Evolutionary conservation across 2,113 vertebrate genomes (phyloP).

Genomic region (Lepisosteus osseus): DNA sequence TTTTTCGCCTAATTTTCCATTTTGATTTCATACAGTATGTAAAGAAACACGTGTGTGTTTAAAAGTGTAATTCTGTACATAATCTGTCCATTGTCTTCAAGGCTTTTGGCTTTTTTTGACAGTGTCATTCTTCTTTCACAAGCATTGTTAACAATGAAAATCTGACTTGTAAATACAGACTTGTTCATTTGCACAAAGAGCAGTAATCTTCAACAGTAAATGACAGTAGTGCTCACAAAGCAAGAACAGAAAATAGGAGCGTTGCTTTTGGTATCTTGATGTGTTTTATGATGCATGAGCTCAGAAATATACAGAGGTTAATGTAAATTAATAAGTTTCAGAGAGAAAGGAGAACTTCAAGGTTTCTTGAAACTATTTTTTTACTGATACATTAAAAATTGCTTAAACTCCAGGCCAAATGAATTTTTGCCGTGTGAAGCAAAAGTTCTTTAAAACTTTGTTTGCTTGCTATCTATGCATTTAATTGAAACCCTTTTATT

Average conservation of each 20-base stretch:
- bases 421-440: too few species aligned
- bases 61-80: too few species aligned
- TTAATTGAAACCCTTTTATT: too few species aligned
- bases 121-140: slow-evolving; percentile 16
- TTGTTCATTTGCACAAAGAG: slow-evolving; percentile 2
- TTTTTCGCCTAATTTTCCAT: too few species aligned
- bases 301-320: slow-evolving; percentile 14
- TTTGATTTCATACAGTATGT: too few species aligned
- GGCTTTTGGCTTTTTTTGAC: not conserved
- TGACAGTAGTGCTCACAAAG: slow-evolving; percentile 23
- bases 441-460: too few species aligned
- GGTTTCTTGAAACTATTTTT: not conserved
- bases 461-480: too few species aligned
- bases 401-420: too few species aligned
- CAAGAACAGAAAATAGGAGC: slow-evolving; percentile 11
- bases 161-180: slow-evolving; percentile 19
- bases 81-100: too few species aligned
- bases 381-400: too few species aligned
- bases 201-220: slow-evolving; percentile 28
- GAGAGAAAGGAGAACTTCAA: slow-evolving; percentile 8
- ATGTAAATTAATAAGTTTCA: slow-evolving; percentile 25
- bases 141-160: slow-evolving; percentile 1
- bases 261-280: slow-evolving; percentile 20
- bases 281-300: slow-evolving; percentile 27
- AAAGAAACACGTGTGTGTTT: too few species aligned